Base-by-base conservation (phyloP, 2,113 vertebrate genomes). In the Odontesthes bonariensis region DNA sequence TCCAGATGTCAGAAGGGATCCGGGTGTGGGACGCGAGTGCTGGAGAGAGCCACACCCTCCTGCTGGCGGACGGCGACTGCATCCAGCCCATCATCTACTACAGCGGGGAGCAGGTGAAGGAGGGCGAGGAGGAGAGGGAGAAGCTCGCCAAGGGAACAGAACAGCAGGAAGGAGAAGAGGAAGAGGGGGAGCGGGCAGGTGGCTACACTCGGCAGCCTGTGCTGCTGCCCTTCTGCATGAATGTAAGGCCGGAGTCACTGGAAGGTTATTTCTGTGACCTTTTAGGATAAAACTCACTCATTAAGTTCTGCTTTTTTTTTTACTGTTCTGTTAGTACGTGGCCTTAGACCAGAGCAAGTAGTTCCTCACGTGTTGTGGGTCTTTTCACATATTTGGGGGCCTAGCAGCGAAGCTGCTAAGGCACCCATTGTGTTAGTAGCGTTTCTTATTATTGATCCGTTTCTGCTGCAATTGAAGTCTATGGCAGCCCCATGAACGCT, bases 21-120 rank as follows among this genome's bases (percentile, higher is more conserved):
- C 90, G 96, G 22, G 88, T 96, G 23, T 99, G 98, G 98, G 96
- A 95, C 62, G 42, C 93, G 12, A 96, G 95, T 12, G 97, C 96
- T 0, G 98, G 97, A 52, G 92, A 95, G 47, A 95, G 93, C 78
- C 97, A 97, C 92, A 97, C 96, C 32, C 84, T 99, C 11, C 95
- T 99, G 67, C 88, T 99, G 53, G 96, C 95, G 23, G 97, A 99
- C 52, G 94, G 94, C 12, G 95, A 97, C 84, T 97, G 97, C 63
- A 96, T 96, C 82, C 97, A 98, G 70, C 97, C 98, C 85, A 96
- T 94, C 42, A 91, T 99, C 27, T 99, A 97, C 90, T 99, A 97
- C 84, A 96, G 97, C 82, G 97, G 98, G 8, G 94, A 90, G 76
- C 96, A 96, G 90, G 91, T 93, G 69, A 89, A 72, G 32, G 83